phyloP scores from a whole-genome alignment of 2,113 vertebrate genomes.

The western clawed frog (Xenopus tropicalis) region UCB_Xtro_10.0 CM004446.2:63471001-63471500 shows the following conservation, averaged over 20 bases:
- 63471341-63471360: slow-evolving; percentile 28
- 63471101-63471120: no score
- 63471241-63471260: slow-evolving; percentile 17
- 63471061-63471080: no score
- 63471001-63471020: no score
- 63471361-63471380: slow-evolving; percentile 19
- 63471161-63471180: no score
- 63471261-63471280: background rate
- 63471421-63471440: background rate
- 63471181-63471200: no score
- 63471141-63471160: no score
- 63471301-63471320: slow-evolving; percentile 21
- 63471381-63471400: slow-evolving; percentile 10
- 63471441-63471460: slow-evolving; percentile 13
- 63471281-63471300: slow-evolving; percentile 17
- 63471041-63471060: no score
- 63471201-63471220: no score
- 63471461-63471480: background rate
- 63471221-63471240: background rate
- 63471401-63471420: slow-evolving; percentile 22
- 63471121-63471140: no score
- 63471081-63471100: no score
- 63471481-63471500: background rate
- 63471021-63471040: no score
- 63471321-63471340: slow-evolving; percentile 9